Evolutionary conservation across 2,797 vertebrate species (phyloP).

Genomic region (Artibeus jamaicensis): DNA sequence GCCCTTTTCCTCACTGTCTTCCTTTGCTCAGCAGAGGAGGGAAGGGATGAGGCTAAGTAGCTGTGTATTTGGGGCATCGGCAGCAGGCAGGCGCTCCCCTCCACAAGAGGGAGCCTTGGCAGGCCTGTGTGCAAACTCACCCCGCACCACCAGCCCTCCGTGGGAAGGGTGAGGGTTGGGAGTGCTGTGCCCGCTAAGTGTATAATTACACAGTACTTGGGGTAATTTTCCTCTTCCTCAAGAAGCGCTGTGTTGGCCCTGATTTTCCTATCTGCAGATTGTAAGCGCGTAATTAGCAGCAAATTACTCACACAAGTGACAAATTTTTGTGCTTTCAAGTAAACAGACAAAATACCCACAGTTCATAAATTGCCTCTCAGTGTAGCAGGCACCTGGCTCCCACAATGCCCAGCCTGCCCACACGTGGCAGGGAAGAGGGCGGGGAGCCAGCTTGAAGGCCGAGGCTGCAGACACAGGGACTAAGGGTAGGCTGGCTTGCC

Average conservation of each 20-base stretch:
- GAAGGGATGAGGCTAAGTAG: background rate
- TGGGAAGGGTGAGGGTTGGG: conserved; percentile 79
- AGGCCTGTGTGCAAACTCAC: conserved; percentile 72
- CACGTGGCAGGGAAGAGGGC: background rate
- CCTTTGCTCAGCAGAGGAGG: background rate
- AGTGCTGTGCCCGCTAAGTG: conserved; percentile 81
- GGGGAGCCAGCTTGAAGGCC: background rate
- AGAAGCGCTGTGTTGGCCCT: conserved; percentile 83
- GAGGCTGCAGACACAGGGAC: fast-evolving
- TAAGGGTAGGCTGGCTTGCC: background rate
- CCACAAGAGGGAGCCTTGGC: background rate
- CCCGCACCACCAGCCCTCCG: conserved; percentile 61
- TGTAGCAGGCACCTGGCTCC: conserved; percentile 81
- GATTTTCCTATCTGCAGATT: conserved; percentile 86
- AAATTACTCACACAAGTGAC: conserved; percentile 86
- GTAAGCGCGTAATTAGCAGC: conserved; percentile 85
- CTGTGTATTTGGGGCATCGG: background rate
- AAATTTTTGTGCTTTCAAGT: conserved; percentile 86
- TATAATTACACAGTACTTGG: conserved; percentile 84
- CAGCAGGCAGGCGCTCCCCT: background rate
- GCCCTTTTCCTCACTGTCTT: background rate
- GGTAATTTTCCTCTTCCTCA: conserved; percentile 85
- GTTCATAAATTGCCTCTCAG: conserved; percentile 81
- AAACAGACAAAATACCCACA: conserved; percentile 84
- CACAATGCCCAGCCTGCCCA: conserved; percentile 59